Conservation (phyloP, 1,140 invertebrate species). For the Orius insidiosus region DNA sequence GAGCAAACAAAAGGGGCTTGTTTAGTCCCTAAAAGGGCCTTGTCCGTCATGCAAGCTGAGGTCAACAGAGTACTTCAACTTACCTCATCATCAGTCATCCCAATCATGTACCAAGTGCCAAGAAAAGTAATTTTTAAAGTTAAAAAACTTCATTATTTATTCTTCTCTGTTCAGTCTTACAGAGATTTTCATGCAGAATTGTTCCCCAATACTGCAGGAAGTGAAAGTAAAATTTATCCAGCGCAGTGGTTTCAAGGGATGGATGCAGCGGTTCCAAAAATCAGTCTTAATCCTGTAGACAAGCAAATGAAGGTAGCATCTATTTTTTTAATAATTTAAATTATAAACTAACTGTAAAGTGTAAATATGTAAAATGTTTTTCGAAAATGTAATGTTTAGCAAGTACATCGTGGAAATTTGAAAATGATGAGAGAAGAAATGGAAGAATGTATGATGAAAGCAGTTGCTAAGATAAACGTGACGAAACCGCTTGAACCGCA, state of each 20-base stretch:
- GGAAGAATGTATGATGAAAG: slow-evolving; percentile 11
- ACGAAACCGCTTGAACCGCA: slow-evolving; percentile 12
- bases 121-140: slow-evolving; percentile 44
- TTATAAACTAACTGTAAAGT: neutral
- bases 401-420: slow-evolving; percentile 29
- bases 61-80: slow-evolving; percentile 78
- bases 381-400: slow-evolving; percentile 1
- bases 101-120: slow-evolving; percentile 85
- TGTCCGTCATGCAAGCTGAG: slow-evolving; percentile 88
- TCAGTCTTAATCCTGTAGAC: slow-evolving; percentile 54
- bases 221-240: slow-evolving; percentile 52
- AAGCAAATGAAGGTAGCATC: slow-evolving; percentile 18
- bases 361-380: neutral
- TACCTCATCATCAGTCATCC: slow-evolving; percentile 67
- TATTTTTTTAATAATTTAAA: neutral
- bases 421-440: slow-evolving; percentile 25
- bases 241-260: slow-evolving; percentile 59
- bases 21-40: slow-evolving; percentile 73
- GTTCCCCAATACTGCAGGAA: slow-evolving; percentile 72
- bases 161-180: slow-evolving; percentile 51
- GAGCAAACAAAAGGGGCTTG: slow-evolving; percentile 85
- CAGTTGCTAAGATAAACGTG: slow-evolving; percentile 7
- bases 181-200: slow-evolving; percentile 84
- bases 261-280: slow-evolving; percentile 52
- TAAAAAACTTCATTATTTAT: neutral